phyloP scores from a whole-genome alignment of 2,888 invertebrate genomes.

The Julus scandinavius region DNA sequence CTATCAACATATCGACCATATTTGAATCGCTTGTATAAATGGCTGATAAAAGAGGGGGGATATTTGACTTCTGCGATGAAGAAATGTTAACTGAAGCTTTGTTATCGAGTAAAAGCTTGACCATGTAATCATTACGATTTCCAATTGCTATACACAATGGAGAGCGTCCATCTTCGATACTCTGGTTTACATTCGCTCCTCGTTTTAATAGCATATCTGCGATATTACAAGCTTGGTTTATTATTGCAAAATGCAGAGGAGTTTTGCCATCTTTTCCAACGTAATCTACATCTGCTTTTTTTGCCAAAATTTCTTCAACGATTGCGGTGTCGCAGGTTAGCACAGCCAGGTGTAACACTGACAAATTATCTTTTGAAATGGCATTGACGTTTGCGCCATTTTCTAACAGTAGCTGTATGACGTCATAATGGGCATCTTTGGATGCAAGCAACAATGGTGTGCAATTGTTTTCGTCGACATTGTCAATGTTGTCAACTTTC shows the following conservation, averaged over 20 bases:
- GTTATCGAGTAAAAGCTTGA: no score
- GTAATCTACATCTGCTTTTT: neutral
- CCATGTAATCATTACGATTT: no score
- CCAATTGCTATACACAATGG: neutral
- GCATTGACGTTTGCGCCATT: neutral
- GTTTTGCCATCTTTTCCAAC: neutral
- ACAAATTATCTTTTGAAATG: neutral
- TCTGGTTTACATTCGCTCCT: neutral
- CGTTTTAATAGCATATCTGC: neutral
- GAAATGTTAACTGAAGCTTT: no score
- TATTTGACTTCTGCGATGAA: no score
- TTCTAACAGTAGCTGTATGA: neutral
- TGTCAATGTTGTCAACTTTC: neutral
- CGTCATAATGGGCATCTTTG: neutral
- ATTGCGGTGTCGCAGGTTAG: no score
- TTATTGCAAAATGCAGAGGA: slow-evolving; percentile 72
- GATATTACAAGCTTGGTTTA: no score
- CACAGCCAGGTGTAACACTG: neutral
- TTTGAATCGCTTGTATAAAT: no score
- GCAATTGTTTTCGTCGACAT: neutral
- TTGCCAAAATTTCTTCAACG: neutral
- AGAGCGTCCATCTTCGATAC: neutral
- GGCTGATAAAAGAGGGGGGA: no score
- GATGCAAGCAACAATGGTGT: neutral
- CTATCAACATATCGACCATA: no score